These are phyloP conservation scores for Drosophila atroscutellata DNA, from an alignment of 2,888 invertebrate species.

Conservation along the genomic window DNA sequence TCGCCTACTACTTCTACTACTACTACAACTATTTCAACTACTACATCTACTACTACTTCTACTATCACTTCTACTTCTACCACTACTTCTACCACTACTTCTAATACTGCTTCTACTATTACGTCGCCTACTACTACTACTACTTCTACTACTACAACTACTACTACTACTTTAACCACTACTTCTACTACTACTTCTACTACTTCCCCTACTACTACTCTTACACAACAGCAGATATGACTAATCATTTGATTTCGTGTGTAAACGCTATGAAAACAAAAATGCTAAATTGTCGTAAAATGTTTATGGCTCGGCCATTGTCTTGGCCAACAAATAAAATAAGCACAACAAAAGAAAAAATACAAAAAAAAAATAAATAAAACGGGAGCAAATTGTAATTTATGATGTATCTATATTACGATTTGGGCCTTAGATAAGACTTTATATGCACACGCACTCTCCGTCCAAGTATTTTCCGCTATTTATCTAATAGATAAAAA, in stretches of 20 bases:
- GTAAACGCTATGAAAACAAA: slow-evolving; percentile 52
- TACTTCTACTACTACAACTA: no score
- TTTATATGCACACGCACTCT: not conserved
- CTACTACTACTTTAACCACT: no score
- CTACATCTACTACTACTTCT: no score
- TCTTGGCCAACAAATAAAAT: slow-evolving; percentile 3
- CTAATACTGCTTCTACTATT: no score
- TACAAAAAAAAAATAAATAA: no score
- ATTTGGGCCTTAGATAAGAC: slow-evolving; percentile 21
- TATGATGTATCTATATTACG: slow-evolving; percentile 23
- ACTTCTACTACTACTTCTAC: not conserved
- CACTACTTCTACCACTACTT: no score
- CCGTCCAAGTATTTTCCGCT: not conserved
- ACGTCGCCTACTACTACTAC: not conserved
- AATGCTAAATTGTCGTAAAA: slow-evolving; percentile 50
- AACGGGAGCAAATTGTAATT: slow-evolving; percentile 6
- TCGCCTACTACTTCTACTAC: not conserved
- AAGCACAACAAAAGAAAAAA: not conserved
- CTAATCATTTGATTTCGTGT: slow-evolving; percentile 65
- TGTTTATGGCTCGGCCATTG: slow-evolving; percentile 35
- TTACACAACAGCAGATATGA: slow-evolving; percentile 43
- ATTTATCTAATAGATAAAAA: slow-evolving; percentile 13
- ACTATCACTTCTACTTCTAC: no score
- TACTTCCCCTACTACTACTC: not conserved
- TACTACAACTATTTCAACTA: no score